A percentile compares a stretch with the other conserved stretches of the same genome.
phyloP scores from a whole-genome alignment of 2,888 invertebrate genomes.

The Athalia circularis region DNA sequence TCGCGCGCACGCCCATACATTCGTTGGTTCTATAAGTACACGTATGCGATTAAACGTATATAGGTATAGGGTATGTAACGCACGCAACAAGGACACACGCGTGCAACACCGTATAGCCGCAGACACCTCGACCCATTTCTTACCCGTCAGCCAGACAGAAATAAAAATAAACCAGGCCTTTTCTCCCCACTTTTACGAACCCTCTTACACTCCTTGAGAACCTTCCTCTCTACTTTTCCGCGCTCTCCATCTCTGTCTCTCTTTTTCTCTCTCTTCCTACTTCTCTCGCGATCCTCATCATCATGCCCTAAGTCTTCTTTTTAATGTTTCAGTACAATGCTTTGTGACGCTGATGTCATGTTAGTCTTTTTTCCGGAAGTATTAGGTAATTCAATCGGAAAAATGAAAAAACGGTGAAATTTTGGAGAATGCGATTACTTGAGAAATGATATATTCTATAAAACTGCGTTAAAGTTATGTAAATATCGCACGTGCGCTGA shows the following conservation, averaged over 20 bases:
- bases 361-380: not conserved
- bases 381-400: not conserved
- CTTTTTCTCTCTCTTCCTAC: slow-evolving; percentile 1
- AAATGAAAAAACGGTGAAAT: too few relatives aligned
- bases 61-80: not conserved
- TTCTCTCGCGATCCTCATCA: not conserved
- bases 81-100: slow-evolving; percentile 50
- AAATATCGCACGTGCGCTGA: too few relatives aligned
- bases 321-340: not conserved
- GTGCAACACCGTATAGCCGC: slow-evolving; percentile 55
- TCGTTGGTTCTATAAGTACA: not conserved
- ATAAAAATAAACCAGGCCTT: slow-evolving; percentile 56
- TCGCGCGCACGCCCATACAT: too few relatives aligned
- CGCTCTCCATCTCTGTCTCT: slow-evolving; percentile 36
- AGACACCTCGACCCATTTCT: slow-evolving; percentile 69
- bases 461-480: too few relatives aligned
- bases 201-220: not conserved
- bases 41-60: not conserved
- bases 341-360: not conserved
- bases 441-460: too few relatives aligned
- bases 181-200: slow-evolving; percentile 15
- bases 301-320: not conserved
- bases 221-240: slow-evolving; percentile 36
- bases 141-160: slow-evolving; percentile 54
- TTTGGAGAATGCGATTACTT: too few relatives aligned